These are phyloP conservation scores for Neodontobutis hainanensis DNA, from an alignment of 2,113 vertebrate species.

Conservation along the genomic window DNA sequence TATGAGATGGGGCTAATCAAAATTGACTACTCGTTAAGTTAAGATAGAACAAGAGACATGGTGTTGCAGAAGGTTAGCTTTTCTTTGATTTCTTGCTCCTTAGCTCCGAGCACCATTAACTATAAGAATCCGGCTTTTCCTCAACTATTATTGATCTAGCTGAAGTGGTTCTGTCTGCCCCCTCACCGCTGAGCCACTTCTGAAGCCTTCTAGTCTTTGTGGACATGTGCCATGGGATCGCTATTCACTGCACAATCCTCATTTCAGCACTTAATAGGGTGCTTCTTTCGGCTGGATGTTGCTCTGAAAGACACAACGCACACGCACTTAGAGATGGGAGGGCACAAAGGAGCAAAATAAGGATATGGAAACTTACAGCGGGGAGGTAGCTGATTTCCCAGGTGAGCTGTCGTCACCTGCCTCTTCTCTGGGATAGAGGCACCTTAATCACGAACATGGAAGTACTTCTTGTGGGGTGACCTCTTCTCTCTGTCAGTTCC, in stretches of 20 bases:
- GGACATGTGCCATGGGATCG: slow-evolving; percentile 67
- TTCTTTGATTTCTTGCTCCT: slow-evolving; percentile 63
- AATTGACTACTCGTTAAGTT: slow-evolving; percentile 43
- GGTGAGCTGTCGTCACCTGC: slow-evolving; percentile 64
- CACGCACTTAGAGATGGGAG: slow-evolving; percentile 28
- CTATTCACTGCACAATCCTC: slow-evolving; percentile 66
- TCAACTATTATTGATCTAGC: slow-evolving; percentile 67
- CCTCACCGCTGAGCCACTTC: slow-evolving; percentile 45
- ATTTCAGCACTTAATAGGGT: slow-evolving; percentile 71
- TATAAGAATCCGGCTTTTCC: slow-evolving; percentile 56
- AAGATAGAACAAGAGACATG: slow-evolving; percentile 24
- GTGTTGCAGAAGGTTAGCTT: slow-evolving; percentile 59
- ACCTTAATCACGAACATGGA: slow-evolving; percentile 74
- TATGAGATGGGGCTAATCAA: slow-evolving; percentile 42
- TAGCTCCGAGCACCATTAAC: slow-evolving; percentile 41
- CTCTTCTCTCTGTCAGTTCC: slow-evolving; percentile 57
- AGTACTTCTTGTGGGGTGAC: slow-evolving; percentile 61
- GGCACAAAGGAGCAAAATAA: slow-evolving; percentile 48
- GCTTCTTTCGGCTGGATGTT: slow-evolving; percentile 51
- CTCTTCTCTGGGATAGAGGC: slow-evolving; percentile 53
- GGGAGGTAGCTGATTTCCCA: slow-evolving; percentile 72
- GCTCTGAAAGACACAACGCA: slow-evolving; percentile 27
- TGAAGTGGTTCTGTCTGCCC: slow-evolving; percentile 58
- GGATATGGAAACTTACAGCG: slow-evolving; percentile 48
- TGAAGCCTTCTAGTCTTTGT: slow-evolving; percentile 68